Conservation (phyloP, 2,113 vertebrate species). For the Capreolus pygargus region DNA sequence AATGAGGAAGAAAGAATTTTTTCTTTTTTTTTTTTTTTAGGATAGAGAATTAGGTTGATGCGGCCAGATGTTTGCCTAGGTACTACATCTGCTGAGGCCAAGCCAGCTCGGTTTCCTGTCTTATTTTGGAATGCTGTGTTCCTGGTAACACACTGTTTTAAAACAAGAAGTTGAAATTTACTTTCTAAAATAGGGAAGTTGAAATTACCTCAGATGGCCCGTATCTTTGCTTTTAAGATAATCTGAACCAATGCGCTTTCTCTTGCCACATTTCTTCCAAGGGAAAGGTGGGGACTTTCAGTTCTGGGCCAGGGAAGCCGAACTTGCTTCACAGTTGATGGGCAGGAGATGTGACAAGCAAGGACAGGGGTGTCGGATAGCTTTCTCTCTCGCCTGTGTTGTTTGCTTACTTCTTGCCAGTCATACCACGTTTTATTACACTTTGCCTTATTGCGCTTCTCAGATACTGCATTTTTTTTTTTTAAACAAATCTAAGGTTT, state of each 20-base stretch:
- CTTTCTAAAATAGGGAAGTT: slow-evolving; percentile 11
- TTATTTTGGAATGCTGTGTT: neutral
- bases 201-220: neutral
- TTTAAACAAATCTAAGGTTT: neutral
- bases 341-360: neutral
- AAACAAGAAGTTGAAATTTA: neutral
- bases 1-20: neutral
- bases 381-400: neutral
- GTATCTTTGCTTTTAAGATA: neutral
- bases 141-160: neutral
- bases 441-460: neutral
- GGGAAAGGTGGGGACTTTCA: neutral
- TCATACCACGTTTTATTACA: neutral
- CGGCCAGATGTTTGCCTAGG: neutral
- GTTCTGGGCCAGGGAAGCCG: neutral
- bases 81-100: neutral
- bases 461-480: neutral
- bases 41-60: neutral
- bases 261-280: neutral
- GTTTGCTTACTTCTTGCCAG: neutral
- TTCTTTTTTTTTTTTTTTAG: neutral
- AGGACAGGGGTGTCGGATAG: accelerated
- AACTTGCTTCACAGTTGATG: neutral
- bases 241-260: neutral
- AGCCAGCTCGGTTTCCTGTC: neutral